phyloP scores from a whole-genome alignment of 2,797 vertebrate species.

The Darevskia mixta region DNA sequence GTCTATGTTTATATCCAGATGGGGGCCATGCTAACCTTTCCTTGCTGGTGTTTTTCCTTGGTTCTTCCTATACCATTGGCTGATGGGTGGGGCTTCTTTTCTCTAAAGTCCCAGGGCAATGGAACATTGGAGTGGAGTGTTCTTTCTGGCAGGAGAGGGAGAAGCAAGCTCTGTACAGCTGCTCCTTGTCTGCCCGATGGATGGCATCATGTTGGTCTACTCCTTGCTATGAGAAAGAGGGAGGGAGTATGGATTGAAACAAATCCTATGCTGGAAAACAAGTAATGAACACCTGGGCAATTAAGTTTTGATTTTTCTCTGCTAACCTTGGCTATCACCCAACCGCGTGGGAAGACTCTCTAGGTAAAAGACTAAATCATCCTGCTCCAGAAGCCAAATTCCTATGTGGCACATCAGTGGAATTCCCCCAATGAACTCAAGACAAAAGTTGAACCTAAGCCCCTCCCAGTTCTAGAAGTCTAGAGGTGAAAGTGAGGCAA shows the following conservation, averaged over 20 bases:
- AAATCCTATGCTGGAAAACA: not conserved
- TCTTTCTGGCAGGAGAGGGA: no score
- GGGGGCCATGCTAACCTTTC: no score
- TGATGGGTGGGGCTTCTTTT: no score
- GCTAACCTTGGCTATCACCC: not conserved
- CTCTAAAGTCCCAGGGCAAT: no score
- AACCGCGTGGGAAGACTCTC: not conserved
- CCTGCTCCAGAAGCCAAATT: constrained; percentile 16
- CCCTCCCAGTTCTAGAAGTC: constrained; percentile 29
- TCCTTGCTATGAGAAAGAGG: not conserved
- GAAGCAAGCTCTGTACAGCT: no score
- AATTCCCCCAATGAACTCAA: constrained; percentile 31
- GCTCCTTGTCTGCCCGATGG: no score
- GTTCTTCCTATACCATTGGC: no score
- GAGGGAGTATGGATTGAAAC: constrained; percentile 1
- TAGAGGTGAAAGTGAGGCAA: constrained; percentile 28
- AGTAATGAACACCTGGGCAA: not conserved
- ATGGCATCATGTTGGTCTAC: no score
- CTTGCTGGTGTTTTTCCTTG: no score
- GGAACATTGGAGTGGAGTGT: no score
- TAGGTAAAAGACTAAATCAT: not conserved
- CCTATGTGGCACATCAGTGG: constrained; percentile 14
- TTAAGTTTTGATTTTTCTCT: constrained; percentile 10
- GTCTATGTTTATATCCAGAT: no score
- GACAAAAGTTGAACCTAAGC: constrained; percentile 36